phyloP scores from a whole-genome alignment of 37 sponge, comb jelly and placozoan species.

The Halisarca cf. caerulea region DNA sequence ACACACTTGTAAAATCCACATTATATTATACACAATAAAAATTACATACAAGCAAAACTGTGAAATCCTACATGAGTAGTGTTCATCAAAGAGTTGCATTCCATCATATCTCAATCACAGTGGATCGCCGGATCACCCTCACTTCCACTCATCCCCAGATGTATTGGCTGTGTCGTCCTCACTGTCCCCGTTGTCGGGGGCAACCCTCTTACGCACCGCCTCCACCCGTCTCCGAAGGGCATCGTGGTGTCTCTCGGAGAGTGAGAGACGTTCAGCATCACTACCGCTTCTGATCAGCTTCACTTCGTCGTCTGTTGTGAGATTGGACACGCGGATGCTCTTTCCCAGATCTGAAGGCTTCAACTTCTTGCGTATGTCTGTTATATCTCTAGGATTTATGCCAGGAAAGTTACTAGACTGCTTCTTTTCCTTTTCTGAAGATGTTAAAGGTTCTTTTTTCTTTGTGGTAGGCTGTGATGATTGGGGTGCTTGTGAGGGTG shows the following conservation, averaged over 20 bases:
- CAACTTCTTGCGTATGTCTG: conserved; percentile 11
- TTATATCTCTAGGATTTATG: conserved; percentile 41
- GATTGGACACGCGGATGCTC: background rate
- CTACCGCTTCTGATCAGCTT: conserved; percentile 16
- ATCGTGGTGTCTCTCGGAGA: background rate
- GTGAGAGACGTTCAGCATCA: conserved; percentile 10
- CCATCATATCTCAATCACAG: too few species aligned
- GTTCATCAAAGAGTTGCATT: too few species aligned
- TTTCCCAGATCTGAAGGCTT: conserved; percentile 19
- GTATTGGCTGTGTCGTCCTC: background rate
- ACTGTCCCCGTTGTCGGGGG: background rate
- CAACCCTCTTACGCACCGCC: background rate
- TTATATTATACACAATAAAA: too few species aligned
- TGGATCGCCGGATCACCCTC: too few species aligned
- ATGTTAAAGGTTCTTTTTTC: background rate
- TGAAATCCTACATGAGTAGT: too few species aligned
- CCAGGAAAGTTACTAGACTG: background rate
- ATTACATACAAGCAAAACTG: too few species aligned
- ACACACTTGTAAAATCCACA: too few species aligned
- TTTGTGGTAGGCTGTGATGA: background rate
- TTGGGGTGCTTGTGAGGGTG: background rate
- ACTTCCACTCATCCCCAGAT: background rate
- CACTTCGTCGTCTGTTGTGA: conserved; percentile 19
- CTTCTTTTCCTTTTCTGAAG: too few species aligned
- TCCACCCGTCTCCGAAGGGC: background rate